These are phyloP conservation scores for Laticauda laticaudata DNA, from an alignment of 2,113 vertebrate genomes.

Conservation along the genomic window DNA sequence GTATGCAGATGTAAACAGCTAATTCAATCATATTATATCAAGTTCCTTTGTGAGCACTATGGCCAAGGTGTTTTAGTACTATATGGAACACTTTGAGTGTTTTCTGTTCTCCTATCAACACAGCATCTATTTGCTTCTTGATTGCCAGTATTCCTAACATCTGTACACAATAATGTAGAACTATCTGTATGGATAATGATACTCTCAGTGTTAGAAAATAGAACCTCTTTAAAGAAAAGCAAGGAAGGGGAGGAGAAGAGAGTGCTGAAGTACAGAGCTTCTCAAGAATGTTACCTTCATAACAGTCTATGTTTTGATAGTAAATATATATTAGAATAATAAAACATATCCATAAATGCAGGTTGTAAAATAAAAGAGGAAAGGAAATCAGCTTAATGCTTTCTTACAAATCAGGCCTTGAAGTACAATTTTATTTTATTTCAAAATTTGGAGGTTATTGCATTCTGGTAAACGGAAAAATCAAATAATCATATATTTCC, in stretches of 20 bases:
- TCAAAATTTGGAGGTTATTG: background rate
- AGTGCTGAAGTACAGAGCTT: background rate
- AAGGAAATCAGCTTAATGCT: slow-evolving; percentile 31
- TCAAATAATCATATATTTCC: background rate
- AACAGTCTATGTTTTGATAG: background rate
- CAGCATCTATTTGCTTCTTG: background rate
- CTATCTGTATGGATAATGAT: slow-evolving; percentile 14
- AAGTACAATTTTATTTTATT: slow-evolving; percentile 17
- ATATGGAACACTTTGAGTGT: background rate
- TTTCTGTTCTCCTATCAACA: background rate
- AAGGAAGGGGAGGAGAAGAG: background rate
- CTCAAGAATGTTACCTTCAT: slow-evolving; percentile 4
- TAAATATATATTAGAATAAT: background rate
- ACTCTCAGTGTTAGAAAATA: background rate
- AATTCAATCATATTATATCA: background rate
- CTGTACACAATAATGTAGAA: background rate
- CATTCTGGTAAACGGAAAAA: slow-evolving; percentile 36
- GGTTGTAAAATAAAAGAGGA: background rate
- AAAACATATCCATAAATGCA: background rate
- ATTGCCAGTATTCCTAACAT: background rate
- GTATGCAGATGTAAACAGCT: background rate
- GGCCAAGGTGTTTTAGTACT: background rate
- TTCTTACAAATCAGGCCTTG: slow-evolving; percentile 30
- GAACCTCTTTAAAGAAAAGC: background rate
- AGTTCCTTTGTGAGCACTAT: background rate